phyloP scores from a whole-genome alignment of 2,797 vertebrate genomes.

The Hipposideros larvatus region DNA sequence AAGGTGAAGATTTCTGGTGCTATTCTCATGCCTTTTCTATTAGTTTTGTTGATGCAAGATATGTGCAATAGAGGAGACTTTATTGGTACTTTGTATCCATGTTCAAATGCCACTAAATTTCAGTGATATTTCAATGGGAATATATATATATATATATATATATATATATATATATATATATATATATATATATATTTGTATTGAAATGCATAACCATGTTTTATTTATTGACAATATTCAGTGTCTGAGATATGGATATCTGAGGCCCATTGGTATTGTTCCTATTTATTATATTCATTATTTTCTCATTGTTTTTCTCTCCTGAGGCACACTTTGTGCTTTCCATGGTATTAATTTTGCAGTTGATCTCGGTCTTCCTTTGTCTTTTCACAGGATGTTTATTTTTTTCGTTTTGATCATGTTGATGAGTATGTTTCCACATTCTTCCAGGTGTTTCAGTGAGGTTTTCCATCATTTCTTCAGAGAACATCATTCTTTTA shows the following conservation, averaged over 20 bases:
- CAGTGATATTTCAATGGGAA: neutral
- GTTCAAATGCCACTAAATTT: neutral
- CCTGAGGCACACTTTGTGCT: neutral
- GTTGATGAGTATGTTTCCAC: neutral
- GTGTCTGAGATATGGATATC: neutral
- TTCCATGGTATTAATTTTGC: neutral
- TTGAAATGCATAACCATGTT: neutral
- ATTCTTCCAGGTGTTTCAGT: neutral
- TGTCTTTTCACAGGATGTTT: neutral
- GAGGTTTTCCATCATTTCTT: slow-evolving; percentile 42
- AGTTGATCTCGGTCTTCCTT: neutral
- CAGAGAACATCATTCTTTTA: slow-evolving; percentile 49
- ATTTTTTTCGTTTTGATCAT: slow-evolving; percentile 13
- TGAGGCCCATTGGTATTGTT: neutral
- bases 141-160: rapidly evolving
- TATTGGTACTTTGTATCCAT: neutral
- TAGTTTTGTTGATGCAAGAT: neutral
- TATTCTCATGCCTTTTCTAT: neutral
- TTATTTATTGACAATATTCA: neutral
- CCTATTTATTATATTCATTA: neutral
- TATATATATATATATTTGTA: neutral
- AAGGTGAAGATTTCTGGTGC: neutral
- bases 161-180: neutral
- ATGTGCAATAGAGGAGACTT: neutral
- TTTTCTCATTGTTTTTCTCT: neutral